phyloP scores from a whole-genome alignment of 1,140 invertebrate genomes.

The Cardiocondyla obscurior region DNA sequence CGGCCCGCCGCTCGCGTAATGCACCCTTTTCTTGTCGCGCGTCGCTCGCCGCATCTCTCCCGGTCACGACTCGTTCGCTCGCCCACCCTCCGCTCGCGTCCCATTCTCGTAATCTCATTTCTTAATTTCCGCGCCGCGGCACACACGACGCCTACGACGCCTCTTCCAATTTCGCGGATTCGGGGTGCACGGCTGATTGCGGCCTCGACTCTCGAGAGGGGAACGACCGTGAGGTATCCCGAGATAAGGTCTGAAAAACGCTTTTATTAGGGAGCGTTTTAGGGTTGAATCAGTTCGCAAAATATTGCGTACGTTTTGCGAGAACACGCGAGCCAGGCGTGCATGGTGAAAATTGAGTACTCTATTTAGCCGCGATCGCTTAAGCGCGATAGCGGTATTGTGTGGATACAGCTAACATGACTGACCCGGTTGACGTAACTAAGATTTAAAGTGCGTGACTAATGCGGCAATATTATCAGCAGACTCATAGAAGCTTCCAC shows the following conservation, averaged over 20 bases:
- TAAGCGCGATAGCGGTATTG: not conserved
- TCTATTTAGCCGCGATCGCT: slow-evolving; percentile 23
- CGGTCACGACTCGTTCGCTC: slow-evolving; percentile 51
- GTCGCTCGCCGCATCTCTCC: not conserved
- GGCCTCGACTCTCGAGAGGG: slow-evolving; percentile 22
- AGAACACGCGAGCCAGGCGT: not conserved
- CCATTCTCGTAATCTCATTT: slow-evolving; percentile 58
- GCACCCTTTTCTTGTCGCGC: slow-evolving; percentile 54
- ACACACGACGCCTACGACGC: slow-evolving; percentile 22
- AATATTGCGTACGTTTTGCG: not conserved
- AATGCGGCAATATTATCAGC: slow-evolving; percentile 22
- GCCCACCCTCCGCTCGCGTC: slow-evolving; percentile 56
- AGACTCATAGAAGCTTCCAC: slow-evolving; percentile 6
- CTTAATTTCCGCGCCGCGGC: slow-evolving; percentile 52
- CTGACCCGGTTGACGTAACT: slow-evolving; percentile 33
- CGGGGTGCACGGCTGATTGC: not conserved
- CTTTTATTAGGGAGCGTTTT: slow-evolving; percentile 9
- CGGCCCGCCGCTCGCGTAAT: slow-evolving; percentile 1
- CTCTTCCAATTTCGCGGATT: slow-evolving; percentile 31
- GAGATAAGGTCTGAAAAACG: not conserved
- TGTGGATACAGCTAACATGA: slow-evolving; percentile 7
- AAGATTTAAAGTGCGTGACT: slow-evolving; percentile 30
- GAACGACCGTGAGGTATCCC: slow-evolving; percentile 40
- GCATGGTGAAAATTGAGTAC: slow-evolving; percentile 3
- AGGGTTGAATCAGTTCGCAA: slow-evolving; percentile 25